Conservation (phyloP, 1,140 invertebrate genomes). For the Drosophila leontia region DNA sequence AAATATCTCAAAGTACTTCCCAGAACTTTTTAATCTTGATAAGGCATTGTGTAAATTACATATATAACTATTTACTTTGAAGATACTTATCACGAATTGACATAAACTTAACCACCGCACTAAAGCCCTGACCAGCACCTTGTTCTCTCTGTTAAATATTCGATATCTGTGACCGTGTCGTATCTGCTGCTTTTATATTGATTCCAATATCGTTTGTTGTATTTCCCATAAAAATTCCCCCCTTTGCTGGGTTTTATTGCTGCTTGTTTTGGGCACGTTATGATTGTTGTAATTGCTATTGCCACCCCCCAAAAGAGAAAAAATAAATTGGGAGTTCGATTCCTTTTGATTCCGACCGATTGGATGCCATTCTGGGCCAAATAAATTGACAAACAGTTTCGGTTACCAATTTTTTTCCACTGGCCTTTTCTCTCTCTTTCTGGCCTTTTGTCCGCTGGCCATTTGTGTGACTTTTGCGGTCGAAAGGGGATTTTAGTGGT, state of each 20-base stretch:
- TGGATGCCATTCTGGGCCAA: conserved; percentile 39
- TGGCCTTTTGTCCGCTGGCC: conserved; percentile 34
- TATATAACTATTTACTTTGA: conserved; percentile 7
- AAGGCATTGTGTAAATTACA: neutral
- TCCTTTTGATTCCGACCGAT: conserved; percentile 43
- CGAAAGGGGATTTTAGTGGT: conserved; percentile 56
- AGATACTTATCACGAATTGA: neutral
- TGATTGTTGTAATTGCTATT: conserved; percentile 61
- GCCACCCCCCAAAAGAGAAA: conserved; percentile 3
- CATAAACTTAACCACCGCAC: neutral
- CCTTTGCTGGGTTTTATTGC: conserved; percentile 21
- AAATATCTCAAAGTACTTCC: too few relatives aligned
- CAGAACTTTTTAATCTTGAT: neutral
- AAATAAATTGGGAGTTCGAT: conserved; percentile 21
- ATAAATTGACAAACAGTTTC: conserved; percentile 55
- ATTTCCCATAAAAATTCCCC: conserved; percentile 47
- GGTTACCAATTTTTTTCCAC: conserved; percentile 46
- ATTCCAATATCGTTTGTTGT: conserved; percentile 34
- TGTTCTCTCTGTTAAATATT: neutral
- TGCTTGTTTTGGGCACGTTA: conserved; percentile 42
- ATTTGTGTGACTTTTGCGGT: conserved; percentile 60
- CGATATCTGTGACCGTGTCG: neutral
- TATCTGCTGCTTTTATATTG: conserved; percentile 35
- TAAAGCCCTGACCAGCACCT: conserved; percentile 5
- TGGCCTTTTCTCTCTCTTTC: conserved; percentile 6